Conservation (phyloP, 2,113 vertebrate genomes). For the Leucopsar rothschildi region DNA sequence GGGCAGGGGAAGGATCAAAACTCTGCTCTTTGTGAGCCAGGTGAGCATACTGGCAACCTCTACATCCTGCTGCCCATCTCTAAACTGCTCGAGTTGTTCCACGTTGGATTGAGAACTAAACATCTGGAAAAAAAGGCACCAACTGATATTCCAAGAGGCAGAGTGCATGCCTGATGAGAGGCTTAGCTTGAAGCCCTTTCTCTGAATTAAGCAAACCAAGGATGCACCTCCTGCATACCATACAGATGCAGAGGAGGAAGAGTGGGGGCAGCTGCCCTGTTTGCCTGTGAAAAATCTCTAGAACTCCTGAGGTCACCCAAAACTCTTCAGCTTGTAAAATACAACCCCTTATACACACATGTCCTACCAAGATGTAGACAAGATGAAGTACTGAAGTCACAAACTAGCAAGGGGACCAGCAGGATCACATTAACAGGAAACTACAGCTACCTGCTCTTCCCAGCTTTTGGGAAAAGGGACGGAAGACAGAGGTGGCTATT, state of each 20-base stretch:
- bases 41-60: not conserved
- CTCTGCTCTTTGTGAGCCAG: not conserved
- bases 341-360: not conserved
- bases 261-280: rapidly evolving
- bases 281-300: not conserved
- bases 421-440: not conserved
- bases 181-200: not conserved
- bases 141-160: not conserved
- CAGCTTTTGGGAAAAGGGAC: not conserved
- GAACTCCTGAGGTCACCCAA: not conserved
- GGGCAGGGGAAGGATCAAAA: not conserved
- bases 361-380: not conserved
- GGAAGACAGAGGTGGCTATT: not conserved
- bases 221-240: not conserved
- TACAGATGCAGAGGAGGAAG: not conserved
- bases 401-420: not conserved
- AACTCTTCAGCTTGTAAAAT: not conserved
- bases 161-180: not conserved
- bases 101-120: not conserved
- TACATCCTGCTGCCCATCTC: not conserved
- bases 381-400: not conserved
- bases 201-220: not conserved
- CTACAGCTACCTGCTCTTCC: not conserved
- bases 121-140: not conserved
- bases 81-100: not conserved